Evolutionary conservation across 2,888 invertebrate genomes (phyloP), one percentile per base, ranked within the genome.

Genomic region (Meteorus colon): DNA sequence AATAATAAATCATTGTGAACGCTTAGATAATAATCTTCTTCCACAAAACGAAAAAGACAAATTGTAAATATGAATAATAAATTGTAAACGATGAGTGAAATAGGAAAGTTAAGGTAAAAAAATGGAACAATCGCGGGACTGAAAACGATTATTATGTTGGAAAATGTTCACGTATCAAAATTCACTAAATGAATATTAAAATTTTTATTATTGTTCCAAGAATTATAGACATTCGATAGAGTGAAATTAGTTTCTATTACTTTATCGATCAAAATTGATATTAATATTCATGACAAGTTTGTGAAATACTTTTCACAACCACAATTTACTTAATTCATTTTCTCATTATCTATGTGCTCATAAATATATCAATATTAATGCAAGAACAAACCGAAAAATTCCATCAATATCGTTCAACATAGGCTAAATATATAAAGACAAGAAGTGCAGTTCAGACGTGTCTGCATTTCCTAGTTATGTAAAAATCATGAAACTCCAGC

Each of bases 1-100:
- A 66, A 41, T 41, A 65, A 19, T 41, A 19, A 55, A 55, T 55
- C 10, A 41, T 37, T 12, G 41, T 45, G 12, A 66, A 66, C 27
- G 24, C 41, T 41, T 41, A 66, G 37, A 66, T 41, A 12, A 66
- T 66, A 45, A 66, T 66, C 66, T 66, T 66, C 66, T 37, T 41
- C 37, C n/a, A 65, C 19, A 37, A 4, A 41, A 65, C 34, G 37
- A 41, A 41, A 16, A 66, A 66, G 14, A 66, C 19, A 66, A 66
- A 31, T 63, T 66, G 27, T 66, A 41, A 27, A 66, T 41, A 45
- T 41, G 41, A 41, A 24, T 24, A 66, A 45, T 27, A 19, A 37
- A 24, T 14, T 41, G 4, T 14, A 66, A 5, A 41, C 14, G 19
- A 37, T 41, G 27, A 41, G 29, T 14, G 41, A 37, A 24, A 16